Evolutionary conservation across 2,113 vertebrate genomes (phyloP).

Genomic region (Bambusicola thoracicus): DNA sequence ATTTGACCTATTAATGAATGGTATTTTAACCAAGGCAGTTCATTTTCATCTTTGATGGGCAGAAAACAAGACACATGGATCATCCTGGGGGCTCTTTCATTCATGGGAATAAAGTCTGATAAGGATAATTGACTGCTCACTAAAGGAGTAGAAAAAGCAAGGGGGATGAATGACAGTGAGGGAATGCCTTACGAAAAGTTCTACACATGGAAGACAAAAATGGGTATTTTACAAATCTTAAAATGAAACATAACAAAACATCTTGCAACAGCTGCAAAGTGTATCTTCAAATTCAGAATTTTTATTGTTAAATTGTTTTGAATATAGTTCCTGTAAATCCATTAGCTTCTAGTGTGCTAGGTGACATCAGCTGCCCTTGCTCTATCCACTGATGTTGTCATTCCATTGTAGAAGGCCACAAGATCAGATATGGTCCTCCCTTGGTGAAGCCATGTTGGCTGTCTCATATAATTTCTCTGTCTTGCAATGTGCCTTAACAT

Average conservation of each 20-base stretch:
- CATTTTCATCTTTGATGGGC: constrained; percentile 25
- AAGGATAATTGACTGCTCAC: neutral
- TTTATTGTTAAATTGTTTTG: neutral
- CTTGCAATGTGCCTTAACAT: no score
- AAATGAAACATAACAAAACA: neutral
- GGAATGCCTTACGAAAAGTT: neutral
- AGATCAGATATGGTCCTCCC: no score
- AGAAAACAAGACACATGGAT: neutral
- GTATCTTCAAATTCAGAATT: neutral
- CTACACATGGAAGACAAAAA: neutral
- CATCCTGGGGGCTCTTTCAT: neutral
- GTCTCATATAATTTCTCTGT: no score
- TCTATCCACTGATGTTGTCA: no score
- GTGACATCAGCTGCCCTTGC: neutral
- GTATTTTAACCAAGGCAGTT: constrained; percentile 63
- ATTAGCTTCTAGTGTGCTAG: neutral
- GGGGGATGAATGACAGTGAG: neutral
- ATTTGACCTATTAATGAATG: constrained; percentile 63
- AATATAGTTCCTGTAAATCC: neutral
- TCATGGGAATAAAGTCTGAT: neutral
- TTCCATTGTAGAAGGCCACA: no score
- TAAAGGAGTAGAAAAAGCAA: neutral
- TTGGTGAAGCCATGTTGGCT: no score
- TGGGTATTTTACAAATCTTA: neutral
- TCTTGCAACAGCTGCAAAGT: neutral